Base-by-base conservation (phyloP, 2,797 vertebrate genomes). In the Mormyrops attenuatus region DNA sequence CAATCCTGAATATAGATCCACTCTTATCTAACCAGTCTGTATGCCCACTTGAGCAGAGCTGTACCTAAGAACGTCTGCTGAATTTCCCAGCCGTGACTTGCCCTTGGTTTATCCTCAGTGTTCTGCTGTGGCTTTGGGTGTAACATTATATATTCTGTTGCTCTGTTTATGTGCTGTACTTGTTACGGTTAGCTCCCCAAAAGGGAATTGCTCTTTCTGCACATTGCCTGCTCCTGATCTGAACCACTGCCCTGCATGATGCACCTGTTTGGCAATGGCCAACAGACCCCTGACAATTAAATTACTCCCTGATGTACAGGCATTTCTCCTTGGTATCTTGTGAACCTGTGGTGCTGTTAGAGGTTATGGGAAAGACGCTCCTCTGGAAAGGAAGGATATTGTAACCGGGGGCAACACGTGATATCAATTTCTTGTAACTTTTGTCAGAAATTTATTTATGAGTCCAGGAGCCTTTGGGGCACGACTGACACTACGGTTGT, bases 371-470 rank as follows among this genome's bases (percentile, higher is more conserved):
- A 22, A 26, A 47, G 17, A 22, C 50, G 6, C 11, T 52, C 26
- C n/a, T 55, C 89, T 53, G 85, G 26, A 49, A 66, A 26, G 69
- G 26, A 90, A 49, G 50, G 30, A 20, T 87, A 15, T 22, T 53
- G 22, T 90, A 87, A 89, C 88, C 5, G 41, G 22, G 89, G 2
- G 52, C 69, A 38, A n/a, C 87, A 22, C 66, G 85, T 69, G 88
- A 90, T 55, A 8, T 63, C 88, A 73, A 22, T 91, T 34, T 90
- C 85, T 89, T 89, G 85, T 88, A 73, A 52, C 84, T 88, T 38
- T 63, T 89, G 86, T 89, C 88, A 52, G 89, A 89, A 92, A 90
- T 22, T 91, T 57, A 90, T 91, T 88, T 34, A 89, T 92, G 89
- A 91, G 49, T 15, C 20, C 50, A 41, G 38, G 49, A 87, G 60